Base-by-base conservation (phyloP, 2,797 vertebrate species). In the Philypnodon macrostomus region DNA sequence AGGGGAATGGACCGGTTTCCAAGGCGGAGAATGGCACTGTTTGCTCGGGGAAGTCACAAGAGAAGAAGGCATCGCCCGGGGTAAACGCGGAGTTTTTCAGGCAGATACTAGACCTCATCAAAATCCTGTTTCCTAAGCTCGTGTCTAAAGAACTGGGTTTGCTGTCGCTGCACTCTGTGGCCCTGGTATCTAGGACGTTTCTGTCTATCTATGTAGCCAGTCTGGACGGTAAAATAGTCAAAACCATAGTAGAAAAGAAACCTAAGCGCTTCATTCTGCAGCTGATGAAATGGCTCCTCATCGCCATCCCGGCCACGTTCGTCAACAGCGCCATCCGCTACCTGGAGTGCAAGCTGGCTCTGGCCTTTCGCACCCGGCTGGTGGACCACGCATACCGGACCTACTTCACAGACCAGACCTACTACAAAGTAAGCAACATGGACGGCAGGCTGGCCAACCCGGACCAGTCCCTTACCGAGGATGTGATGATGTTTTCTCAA, bases 321-420 rank as follows among this genome's bases (percentile, higher is more conserved):
- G 96, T 99, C 72, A 99, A 99, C 88, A 99, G 96, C 85, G 92
- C 91, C 52, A 98, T 99, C 67, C 91, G 96, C 46, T 98, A 92
- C 86, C 84, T 99, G 77, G 97, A 99, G 81, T 90, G 97, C 88
- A 95, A 94, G 42, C 81, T 99, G 80, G 96, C 95, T 1, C 84
- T 99, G 77, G 96, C 95, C 55, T 93, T 98, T 80, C 93, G 96
- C 72, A 97, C 95, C 1, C 93, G 97, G 42, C 87, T 98, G 10
- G 97, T 98, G 65, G 75, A 91, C 69, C 92, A 93, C 13, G 95
- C 96, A 10, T 98, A 98, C 52, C 77, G 86, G 64, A 98, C 95
- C 53, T 99, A 99, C 70, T 99, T 98, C 72, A 86, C 94, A 12
- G 75, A 94, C 30, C 95, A 96, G 84, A 99, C 95, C 50, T 99